Evolutionary conservation across 37 sponge, comb jelly and placozoan genomes (phyloP), one percentile per base, ranked within the genome.

Genomic region (Cliona cf. orientalis): DNA sequence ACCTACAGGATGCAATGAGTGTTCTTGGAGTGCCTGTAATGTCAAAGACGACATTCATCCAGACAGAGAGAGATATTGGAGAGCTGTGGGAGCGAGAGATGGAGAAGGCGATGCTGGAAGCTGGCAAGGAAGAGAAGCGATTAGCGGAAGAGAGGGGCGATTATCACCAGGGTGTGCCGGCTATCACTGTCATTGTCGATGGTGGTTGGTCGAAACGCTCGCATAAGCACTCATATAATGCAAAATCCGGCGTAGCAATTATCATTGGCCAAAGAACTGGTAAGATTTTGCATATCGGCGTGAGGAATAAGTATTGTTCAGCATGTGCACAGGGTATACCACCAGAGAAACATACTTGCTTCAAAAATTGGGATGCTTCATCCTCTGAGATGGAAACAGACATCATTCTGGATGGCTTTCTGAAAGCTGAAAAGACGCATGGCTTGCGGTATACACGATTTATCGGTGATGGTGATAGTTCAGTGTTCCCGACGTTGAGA

Each of bases 371-470:
- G 85, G 60, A 58, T 29, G 26, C 3, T 3, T 73, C 85, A 35
- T 80, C 76, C 5, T 78, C 76, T 35, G 72, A 69, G 33, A 87
- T 87, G 81, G 76, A 87, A 58, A 73, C 57, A 9, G 76, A 80
- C 59, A 87, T 80, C 25, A 85, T 85, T 35, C 36, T 78, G 11
- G 81, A 87, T 44, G 88, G 88, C 3, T 87, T 87, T 43, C 59
- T 25, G 25, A 41, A 58, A 39, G 63, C 81, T 42, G 76, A 87
- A 66, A n/a, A 66, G 42, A 41, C 65, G n/a, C 79, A 87, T 64
- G 76, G 88, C 0, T 32, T 87, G 38, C 72, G 76, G 2, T 87
- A 80, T 62, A 87, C 31, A 0, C 39, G 5, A 21, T 80, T 71
- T 31, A 46, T 74, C 17, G 76, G 75, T 40, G 78, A 85, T 72